phyloP scores from a whole-genome alignment of 2,113 vertebrate species.

The Etia nguti region DNA sequence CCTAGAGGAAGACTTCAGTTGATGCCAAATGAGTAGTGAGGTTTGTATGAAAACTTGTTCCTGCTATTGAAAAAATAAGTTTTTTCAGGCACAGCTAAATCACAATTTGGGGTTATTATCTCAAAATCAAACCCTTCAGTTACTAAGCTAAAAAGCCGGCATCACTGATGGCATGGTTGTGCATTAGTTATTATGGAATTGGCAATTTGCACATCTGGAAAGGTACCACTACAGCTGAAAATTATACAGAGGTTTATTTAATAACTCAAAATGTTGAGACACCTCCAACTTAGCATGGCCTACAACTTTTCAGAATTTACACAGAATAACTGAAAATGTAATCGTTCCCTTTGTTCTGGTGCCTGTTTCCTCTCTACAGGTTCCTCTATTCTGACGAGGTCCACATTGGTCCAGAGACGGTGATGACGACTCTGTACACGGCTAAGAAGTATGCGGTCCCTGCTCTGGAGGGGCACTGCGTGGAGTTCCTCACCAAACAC shows the following conservation, averaged over 20 bases:
- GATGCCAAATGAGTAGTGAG: not conserved
- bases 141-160: not conserved
- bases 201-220: not conserved
- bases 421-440: conserved; percentile 93
- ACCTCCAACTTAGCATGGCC: not conserved
- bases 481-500: conserved; percentile 91
- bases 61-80: not conserved
- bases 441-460: conserved; percentile 93
- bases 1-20: not conserved
- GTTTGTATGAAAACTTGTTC: not conserved
- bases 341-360: not conserved
- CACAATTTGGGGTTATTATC: not conserved
- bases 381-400: conserved; percentile 96
- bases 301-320: not conserved
- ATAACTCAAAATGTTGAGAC: not conserved
- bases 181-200: not conserved
- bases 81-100: not conserved
- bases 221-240: not conserved
- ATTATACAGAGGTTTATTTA: not conserved
- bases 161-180: not conserved
- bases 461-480: conserved; percentile 87
- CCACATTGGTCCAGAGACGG: conserved; percentile 91
- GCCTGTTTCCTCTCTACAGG: conserved; percentile 53
- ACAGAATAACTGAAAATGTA: not conserved
- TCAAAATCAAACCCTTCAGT: not conserved